A percentile compares a stretch with the other conserved stretches of the same genome.
These are phyloP conservation scores for Antheraea mylitta DNA, from an alignment of 1,140 invertebrate genomes.

Conservation along the genomic window DNA sequence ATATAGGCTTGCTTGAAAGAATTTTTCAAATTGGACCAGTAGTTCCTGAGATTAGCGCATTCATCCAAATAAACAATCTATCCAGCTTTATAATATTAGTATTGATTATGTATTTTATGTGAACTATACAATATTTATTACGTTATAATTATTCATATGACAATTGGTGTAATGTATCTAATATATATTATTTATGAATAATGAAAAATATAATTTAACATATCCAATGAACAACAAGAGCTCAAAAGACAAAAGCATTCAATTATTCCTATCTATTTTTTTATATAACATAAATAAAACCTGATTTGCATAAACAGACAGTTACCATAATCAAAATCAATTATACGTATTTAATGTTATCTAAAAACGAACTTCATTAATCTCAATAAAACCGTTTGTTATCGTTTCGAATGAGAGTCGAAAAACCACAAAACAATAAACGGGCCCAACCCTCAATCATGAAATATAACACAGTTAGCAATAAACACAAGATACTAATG, in stretches of 20 bases:
- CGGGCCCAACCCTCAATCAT: background rate
- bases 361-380: conserved; percentile 3
- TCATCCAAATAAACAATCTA: too few species aligned
- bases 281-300: background rate
- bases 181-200: too few species aligned
- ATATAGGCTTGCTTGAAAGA: too few species aligned
- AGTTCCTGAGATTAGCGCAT: too few species aligned
- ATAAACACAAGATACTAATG: background rate
- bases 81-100: too few species aligned
- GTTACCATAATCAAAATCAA: background rate
- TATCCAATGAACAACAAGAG: background rate
- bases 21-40: too few species aligned
- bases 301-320: background rate
- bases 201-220: too few species aligned
- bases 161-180: too few species aligned
- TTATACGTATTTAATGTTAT: conserved; percentile 4
- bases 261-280: background rate
- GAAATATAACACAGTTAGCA: background rate
- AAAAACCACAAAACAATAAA: conserved; percentile 3
- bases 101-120: too few species aligned
- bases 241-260: background rate
- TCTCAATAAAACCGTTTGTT: conserved; percentile 4
- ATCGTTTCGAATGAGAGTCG: background rate
- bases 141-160: too few species aligned
- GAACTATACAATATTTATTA: too few species aligned